Evolutionary conservation across 2,113 vertebrate genomes (phyloP), one percentile per base, ranked within the genome.

Genomic region (Ochotona curzoniae): DNA sequence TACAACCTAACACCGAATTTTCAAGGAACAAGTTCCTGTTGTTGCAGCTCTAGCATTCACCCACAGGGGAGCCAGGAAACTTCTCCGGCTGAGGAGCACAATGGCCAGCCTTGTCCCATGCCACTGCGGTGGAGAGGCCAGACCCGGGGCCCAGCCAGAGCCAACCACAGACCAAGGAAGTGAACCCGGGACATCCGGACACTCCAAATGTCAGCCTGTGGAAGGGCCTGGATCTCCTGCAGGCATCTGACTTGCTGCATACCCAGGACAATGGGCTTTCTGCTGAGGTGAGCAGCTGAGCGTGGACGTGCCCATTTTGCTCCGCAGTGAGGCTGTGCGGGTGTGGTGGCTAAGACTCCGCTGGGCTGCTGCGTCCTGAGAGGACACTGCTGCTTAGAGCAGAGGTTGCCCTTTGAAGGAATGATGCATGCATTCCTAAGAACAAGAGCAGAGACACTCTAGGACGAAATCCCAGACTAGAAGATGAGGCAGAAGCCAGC

Each of bases 21-120:
- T 94, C 93, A 94, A 95, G 93, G 89, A 93, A 94, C 86, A 75
- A 87, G 90, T 89, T 90, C 74, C 82, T n/a, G 74, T 25, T 11
- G 69, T 63, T 21, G 76, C 21, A 8, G 82, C 83, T 76, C 17
- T 21, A 38, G 79, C 82, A 69, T 66, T 93, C 83, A 88, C 38
- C 79, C 47, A 35, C 51, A 8, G 23, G 7, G 35, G 84, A 96
- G 67, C 78, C 93, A 95, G 87, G 47, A 94, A 93, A 54, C 47
- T 84, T 95, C 92, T 92, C 91, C 79, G 93, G 89, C 87, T 94
- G 91, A 87, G 83, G 75, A 89, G 78, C 0, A 47, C 84, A 91
- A 87, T 82, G 76, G 87, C 90, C 92, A 89, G 94, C 71, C 93
- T 89, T 97, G 96, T 97, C 11, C 1, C 74, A 63, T 54, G 90